Conservation (phyloP, 2,113 vertebrate species). For the Raja brachyura region DNA sequence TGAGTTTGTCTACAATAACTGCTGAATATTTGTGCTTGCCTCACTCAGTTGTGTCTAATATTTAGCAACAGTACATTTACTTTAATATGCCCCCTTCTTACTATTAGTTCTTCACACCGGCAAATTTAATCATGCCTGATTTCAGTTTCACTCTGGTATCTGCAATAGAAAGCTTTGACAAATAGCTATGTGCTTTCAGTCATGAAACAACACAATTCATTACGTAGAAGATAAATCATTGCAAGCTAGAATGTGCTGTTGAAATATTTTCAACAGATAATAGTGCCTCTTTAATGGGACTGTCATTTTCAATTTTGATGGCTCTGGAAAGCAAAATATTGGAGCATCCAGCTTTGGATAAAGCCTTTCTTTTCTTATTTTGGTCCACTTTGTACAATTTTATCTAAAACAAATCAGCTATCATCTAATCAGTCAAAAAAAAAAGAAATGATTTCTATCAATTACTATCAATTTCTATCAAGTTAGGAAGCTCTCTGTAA, state of each 20-base stretch:
- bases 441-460: not conserved
- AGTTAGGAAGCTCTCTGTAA: not conserved
- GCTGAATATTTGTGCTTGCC: not conserved
- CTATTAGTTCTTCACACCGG: not conserved
- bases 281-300: not conserved
- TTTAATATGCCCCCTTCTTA: not conserved
- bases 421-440: not conserved
- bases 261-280: conserved; percentile 1
- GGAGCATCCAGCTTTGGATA: not conserved
- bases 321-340: not conserved
- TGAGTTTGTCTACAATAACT: not conserved
- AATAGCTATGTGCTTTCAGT: not conserved
- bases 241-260: not conserved
- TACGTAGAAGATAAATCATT: conserved; percentile 1
- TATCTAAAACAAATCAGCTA: not conserved
- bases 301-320: not conserved
- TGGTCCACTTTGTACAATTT: not conserved
- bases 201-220: not conserved
- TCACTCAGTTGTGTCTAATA: not conserved
- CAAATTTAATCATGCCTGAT: not conserved
- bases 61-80: not conserved
- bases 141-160: not conserved
- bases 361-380: not conserved
- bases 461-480: not conserved
- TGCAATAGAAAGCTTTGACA: not conserved